These are phyloP conservation scores for Eumacrocentrus americanus DNA, from an alignment of 2,888 invertebrate genomes.

Conservation along the genomic window DNA sequence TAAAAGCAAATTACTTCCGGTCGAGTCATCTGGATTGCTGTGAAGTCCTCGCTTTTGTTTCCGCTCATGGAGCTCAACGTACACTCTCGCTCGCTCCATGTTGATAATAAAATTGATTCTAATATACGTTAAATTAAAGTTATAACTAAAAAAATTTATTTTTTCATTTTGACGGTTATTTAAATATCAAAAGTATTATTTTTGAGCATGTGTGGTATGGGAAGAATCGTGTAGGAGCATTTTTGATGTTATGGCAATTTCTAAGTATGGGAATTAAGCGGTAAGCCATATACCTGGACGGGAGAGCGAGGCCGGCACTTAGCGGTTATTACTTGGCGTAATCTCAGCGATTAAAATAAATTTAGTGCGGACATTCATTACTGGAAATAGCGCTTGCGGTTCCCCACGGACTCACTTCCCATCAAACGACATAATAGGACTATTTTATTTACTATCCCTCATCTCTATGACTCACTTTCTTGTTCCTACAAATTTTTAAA, in stretches of 20 bases:
- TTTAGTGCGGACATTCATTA: constrained; percentile 54
- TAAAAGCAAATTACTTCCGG: no score
- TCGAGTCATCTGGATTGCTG: no score
- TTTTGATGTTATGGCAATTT: constrained; percentile 12
- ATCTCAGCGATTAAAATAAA: constrained; percentile 57
- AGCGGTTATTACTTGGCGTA: constrained; percentile 55
- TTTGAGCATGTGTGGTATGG: no score
- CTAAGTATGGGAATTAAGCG: constrained; percentile 17
- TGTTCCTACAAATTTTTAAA: background rate
- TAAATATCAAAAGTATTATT: no score
- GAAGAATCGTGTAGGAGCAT: no score
- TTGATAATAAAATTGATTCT: no score
- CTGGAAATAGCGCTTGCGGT: constrained; percentile 34
- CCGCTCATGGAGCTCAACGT: no score
- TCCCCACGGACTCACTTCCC: constrained; percentile 10
- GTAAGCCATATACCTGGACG: constrained; percentile 19
- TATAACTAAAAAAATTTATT: no score
- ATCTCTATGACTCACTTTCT: constrained; percentile 21
- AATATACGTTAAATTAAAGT: no score
- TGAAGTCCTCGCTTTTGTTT: no score
- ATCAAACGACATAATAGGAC: constrained; percentile 7
- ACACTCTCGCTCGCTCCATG: no score
- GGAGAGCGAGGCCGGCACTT: constrained; percentile 44
- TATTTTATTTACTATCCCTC: background rate
- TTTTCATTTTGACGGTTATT: no score